Evolutionary conservation across 2,888 invertebrate species (phyloP).

Genomic region (Apodemia zela): DNA sequence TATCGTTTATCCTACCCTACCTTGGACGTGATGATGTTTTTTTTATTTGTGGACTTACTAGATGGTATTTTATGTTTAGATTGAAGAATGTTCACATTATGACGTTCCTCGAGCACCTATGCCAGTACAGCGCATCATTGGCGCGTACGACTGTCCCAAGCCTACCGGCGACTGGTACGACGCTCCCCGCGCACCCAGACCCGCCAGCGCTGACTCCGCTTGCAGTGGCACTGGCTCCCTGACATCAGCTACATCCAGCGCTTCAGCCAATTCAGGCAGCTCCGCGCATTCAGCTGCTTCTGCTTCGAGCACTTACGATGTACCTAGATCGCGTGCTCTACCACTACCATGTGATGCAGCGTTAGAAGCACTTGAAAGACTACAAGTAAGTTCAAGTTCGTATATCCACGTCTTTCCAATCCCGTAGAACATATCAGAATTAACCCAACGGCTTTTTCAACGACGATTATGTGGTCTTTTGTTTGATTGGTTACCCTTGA

Average conservation of each 20-base stretch:
- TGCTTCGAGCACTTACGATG: slow-evolving; percentile 73
- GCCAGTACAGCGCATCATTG: slow-evolving; percentile 83
- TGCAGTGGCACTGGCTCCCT: slow-evolving; percentile 77
- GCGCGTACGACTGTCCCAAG: slow-evolving; percentile 83
- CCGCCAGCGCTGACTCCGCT: slow-evolving; percentile 79
- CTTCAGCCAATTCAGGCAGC: slow-evolving; percentile 72
- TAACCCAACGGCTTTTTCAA: too few species aligned
- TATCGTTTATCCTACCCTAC: too few species aligned
- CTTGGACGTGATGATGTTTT: too few species aligned
- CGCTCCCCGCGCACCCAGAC: slow-evolving; percentile 69
- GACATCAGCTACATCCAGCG: slow-evolving; percentile 71
- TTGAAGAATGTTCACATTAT: slow-evolving; percentile 73
- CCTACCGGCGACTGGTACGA: slow-evolving; percentile 70
- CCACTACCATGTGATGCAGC: slow-evolving; percentile 75
- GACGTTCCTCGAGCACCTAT: slow-evolving; percentile 74
- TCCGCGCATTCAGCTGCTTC: slow-evolving; percentile 66
- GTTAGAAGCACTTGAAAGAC: slow-evolving; percentile 68
- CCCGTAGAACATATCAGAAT: too few species aligned
- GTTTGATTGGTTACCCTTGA: too few species aligned
- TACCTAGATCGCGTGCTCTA: slow-evolving; percentile 66
- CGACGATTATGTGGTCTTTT: too few species aligned
- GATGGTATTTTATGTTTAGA: slow-evolving; percentile 40
- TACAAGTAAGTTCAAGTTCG: slow-evolving; percentile 69
- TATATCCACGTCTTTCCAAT: too few species aligned
- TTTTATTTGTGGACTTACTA: too few species aligned